Conservation (phyloP, 2,888 invertebrate species). For the Erannis defoliaria region DNA sequence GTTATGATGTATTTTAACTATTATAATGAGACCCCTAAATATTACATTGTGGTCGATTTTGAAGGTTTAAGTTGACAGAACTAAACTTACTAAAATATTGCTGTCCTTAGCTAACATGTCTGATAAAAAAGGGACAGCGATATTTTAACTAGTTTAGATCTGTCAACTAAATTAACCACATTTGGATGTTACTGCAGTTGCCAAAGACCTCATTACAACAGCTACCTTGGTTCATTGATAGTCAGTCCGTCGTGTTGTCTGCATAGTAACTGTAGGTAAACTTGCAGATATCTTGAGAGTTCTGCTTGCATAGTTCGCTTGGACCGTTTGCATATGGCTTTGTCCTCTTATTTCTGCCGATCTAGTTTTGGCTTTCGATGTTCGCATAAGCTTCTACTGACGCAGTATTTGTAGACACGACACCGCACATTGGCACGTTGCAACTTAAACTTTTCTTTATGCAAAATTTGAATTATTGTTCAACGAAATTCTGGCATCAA, state of each 20-base stretch:
- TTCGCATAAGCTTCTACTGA: slow-evolving; percentile 49
- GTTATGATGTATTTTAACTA: too few species aligned
- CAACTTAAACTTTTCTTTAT: background rate
- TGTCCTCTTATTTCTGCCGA: slow-evolving; percentile 49
- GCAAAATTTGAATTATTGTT: too few species aligned
- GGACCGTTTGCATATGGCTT: slow-evolving; percentile 41
- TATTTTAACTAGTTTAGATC: too few species aligned
- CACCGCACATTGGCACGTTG: slow-evolving; percentile 39
- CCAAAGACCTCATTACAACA: background rate
- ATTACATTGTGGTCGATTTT: too few species aligned
- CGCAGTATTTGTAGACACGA: slow-evolving; percentile 44
- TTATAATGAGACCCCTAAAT: too few species aligned
- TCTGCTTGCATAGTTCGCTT: slow-evolving; percentile 49
- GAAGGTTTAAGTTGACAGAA: too few species aligned
- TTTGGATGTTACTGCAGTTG: too few species aligned
- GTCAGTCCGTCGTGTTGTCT: background rate
- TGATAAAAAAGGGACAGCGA: too few species aligned
- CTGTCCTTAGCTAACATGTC: too few species aligned
- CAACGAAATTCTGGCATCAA: background rate
- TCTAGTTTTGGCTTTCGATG: slow-evolving; percentile 53
- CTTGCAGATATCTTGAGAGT: background rate
- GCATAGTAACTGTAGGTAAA: background rate
- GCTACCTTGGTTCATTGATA: too few species aligned
- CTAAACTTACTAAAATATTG: too few species aligned
- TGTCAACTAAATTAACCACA: too few species aligned